Evolutionary conservation across 2,797 vertebrate genomes (phyloP).

Genomic region (Manis javanica): DNA sequence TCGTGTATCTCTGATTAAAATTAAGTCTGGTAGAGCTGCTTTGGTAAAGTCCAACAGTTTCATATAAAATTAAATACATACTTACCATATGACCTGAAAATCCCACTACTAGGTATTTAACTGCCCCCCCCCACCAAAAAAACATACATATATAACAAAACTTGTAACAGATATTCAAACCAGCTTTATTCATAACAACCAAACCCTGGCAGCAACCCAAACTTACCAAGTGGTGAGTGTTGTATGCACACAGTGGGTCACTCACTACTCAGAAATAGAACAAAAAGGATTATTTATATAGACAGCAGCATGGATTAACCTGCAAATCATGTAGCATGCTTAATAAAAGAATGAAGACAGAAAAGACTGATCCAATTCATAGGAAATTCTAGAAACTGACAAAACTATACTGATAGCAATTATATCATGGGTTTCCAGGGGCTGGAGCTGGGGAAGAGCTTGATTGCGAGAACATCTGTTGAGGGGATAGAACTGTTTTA

Average conservation of each 20-base stretch:
- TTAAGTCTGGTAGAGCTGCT: not conserved
- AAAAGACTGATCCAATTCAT: not conserved
- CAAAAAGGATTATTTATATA: not conserved
- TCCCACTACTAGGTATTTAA: not conserved
- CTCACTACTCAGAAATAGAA: not conserved
- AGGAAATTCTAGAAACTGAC: not conserved
- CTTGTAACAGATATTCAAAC: not conserved
- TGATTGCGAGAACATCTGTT: not conserved
- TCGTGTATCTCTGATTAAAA: not conserved
- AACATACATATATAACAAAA: not conserved
- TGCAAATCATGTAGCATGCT: constrained; percentile 3
- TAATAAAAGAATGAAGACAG: not conserved
- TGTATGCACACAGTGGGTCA: not conserved
- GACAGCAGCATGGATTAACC: not conserved
- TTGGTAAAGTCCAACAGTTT: not conserved
- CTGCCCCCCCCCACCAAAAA: not conserved
- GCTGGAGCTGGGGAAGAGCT: not conserved
- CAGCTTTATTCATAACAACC: not conserved
- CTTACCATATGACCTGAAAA: not conserved
- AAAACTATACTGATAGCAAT: not conserved
- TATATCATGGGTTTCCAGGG: not conserved
- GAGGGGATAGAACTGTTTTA: not conserved
- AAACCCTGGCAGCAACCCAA: not conserved
- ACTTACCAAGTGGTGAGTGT: not conserved
- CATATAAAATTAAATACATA: not conserved